Conservation (phyloP, 1,140 invertebrate genomes). For the Neodiprion pinetum region DNA sequence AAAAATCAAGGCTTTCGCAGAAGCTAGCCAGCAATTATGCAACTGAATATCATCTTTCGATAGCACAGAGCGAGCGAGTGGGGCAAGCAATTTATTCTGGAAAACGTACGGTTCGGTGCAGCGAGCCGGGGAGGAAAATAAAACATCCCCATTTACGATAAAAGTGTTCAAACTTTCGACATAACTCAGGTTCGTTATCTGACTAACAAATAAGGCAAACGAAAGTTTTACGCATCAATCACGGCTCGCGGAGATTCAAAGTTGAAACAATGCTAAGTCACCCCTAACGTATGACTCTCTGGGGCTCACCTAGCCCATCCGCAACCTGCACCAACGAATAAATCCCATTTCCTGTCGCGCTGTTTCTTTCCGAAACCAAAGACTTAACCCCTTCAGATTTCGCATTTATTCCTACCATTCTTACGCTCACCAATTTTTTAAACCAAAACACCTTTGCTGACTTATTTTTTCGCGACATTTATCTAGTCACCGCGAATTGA, state of each 20-base stretch:
- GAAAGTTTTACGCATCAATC: constrained; percentile 64
- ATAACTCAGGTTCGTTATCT: constrained; percentile 65
- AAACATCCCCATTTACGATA: constrained; percentile 34
- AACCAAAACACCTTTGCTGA: too few species aligned
- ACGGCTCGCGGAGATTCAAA: constrained; percentile 60
- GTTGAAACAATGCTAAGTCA: constrained; percentile 63
- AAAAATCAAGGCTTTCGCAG: neutral
- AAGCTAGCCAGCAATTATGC: too few species aligned
- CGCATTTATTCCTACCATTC: too few species aligned
- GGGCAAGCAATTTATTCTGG: neutral
- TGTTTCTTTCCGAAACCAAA: neutral
- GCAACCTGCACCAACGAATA: neutral
- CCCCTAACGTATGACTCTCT: constrained; percentile 60
- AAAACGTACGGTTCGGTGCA: constrained; percentile 14
- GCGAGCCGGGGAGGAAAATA: constrained; percentile 36
- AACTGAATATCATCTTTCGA: too few species aligned
- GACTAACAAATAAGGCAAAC: constrained; percentile 64
- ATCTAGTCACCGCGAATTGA: too few species aligned
- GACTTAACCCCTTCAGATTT: neutral
- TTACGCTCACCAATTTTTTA: too few species aligned
- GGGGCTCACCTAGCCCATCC: constrained; percentile 30
- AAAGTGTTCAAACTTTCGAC: constrained; percentile 50
- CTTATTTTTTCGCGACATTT: too few species aligned
- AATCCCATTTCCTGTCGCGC: neutral
- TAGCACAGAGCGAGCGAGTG: neutral